phyloP scores from a whole-genome alignment of 1,140 invertebrate genomes.

The Odontomachus brunneus region DNA sequence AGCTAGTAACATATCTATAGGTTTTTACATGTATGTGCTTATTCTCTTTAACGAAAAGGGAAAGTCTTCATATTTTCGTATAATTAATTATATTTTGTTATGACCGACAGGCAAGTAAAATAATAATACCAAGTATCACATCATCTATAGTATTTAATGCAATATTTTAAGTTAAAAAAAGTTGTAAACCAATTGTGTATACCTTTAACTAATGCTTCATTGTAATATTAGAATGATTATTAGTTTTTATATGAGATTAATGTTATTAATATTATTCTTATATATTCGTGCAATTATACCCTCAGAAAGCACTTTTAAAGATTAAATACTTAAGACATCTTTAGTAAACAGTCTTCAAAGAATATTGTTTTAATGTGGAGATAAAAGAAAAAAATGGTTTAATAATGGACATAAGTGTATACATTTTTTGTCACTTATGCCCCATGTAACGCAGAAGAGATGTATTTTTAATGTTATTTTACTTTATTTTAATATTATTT shows the following conservation, averaged over 20 bases:
- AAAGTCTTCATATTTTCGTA: conserved; percentile 19
- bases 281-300: not conserved
- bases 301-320: not conserved
- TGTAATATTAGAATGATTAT: conserved; percentile 12
- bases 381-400: conserved; percentile 12
- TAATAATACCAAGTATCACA: conserved; percentile 10
- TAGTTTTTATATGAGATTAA: conserved; percentile 2
- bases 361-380: conserved; percentile 11
- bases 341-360: not conserved
- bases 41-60: conserved; percentile 8
- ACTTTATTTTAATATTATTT: conserved; percentile 32
- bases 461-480: conserved; percentile 23
- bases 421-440: conserved; percentile 21
- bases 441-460: not conserved
- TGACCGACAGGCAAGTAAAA: not conserved
- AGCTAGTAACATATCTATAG: conserved; percentile 13
- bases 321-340: too few species aligned
- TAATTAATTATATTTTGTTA: conserved; percentile 5
- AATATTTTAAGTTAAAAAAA: conserved; percentile 8
- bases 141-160: not conserved
- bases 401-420: conserved; percentile 24
- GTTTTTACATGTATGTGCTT: conserved; percentile 7
- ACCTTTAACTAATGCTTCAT: conserved; percentile 8
- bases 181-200: not conserved
- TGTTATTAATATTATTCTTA: conserved; percentile 1